Evolutionary conservation across 64 coral and sea anemone genomes (phyloP).

Genomic region (Hydrozoanthus tunicans): DNA sequence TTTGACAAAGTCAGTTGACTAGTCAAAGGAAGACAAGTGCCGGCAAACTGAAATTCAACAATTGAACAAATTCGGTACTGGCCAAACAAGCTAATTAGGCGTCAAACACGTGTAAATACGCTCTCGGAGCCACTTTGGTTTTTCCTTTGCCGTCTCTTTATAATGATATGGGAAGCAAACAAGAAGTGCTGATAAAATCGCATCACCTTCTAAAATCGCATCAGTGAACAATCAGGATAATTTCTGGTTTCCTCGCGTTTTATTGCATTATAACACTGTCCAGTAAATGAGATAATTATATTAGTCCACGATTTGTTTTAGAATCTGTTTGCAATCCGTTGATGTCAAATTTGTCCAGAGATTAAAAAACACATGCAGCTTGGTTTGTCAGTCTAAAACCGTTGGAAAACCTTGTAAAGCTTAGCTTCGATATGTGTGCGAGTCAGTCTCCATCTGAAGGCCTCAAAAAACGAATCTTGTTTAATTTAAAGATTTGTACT

Average conservation of each 20-base stretch:
- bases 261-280: neutral
- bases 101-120: conserved; percentile 59
- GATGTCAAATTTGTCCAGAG: neutral
- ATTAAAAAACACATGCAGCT: neutral
- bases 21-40: neutral
- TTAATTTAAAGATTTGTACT: neutral
- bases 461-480: neutral
- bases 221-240: neutral
- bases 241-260: neutral
- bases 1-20: neutral
- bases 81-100: conserved; percentile 50
- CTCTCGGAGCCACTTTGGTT: conserved; percentile 20
- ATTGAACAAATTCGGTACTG: neutral
- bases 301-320: neutral
- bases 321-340: conserved; percentile 9
- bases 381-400: conserved; percentile 1
- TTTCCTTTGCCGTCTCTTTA: conserved; percentile 40
- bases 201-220: neutral
- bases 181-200: neutral
- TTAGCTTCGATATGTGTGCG: neutral
- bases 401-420: neutral
- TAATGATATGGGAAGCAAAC: neutral
- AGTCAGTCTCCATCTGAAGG: neutral
- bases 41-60: conserved; percentile 10
- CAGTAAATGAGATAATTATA: neutral